Conservation (phyloP, 2,888 invertebrate species). For the Drosophila tanythrix region DNA sequence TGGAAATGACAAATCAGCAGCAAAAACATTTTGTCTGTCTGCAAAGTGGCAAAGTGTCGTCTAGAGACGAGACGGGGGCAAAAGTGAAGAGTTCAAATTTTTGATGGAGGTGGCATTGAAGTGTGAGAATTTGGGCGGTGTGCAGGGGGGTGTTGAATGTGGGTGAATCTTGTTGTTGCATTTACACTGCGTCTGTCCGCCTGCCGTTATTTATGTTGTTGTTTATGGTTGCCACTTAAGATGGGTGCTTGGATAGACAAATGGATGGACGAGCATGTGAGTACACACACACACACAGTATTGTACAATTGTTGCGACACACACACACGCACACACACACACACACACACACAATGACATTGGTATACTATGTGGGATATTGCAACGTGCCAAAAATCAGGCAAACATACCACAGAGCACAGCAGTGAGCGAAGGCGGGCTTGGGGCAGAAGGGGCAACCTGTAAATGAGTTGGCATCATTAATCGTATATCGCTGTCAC, state of each 20-base stretch:
- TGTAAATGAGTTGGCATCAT: conserved; percentile 53
- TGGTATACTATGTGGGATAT: not conserved
- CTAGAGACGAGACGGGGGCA: conserved; percentile 23
- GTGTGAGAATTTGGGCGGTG: not conserved
- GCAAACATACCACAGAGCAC: conserved; percentile 44
- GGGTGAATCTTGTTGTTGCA: conserved; percentile 16
- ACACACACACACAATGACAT: not conserved
- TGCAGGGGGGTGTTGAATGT: not conserved
- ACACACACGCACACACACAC: conserved; percentile 8
- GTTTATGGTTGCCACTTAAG: conserved; percentile 49
- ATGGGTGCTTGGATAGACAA: conserved; percentile 32
- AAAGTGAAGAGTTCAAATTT: conserved; percentile 25
- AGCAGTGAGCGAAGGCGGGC: not conserved
- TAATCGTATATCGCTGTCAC: conserved; percentile 37
- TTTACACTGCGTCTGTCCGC: conserved; percentile 16
- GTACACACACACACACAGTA: conserved; percentile 3
- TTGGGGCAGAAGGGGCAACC: not conserved
- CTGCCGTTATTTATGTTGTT: conserved; percentile 43
- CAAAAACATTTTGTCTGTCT: conserved; percentile 49
- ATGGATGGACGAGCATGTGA: conserved; percentile 16
- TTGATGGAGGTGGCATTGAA: not conserved
- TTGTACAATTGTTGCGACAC: conserved; percentile 43
- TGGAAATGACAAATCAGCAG: conserved; percentile 68
- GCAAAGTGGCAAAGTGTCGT: conserved; percentile 34
- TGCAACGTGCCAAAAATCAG: conserved; percentile 71